Conservation (phyloP, 2,888 invertebrate genomes). For the Cosmia pyralina region DNA sequence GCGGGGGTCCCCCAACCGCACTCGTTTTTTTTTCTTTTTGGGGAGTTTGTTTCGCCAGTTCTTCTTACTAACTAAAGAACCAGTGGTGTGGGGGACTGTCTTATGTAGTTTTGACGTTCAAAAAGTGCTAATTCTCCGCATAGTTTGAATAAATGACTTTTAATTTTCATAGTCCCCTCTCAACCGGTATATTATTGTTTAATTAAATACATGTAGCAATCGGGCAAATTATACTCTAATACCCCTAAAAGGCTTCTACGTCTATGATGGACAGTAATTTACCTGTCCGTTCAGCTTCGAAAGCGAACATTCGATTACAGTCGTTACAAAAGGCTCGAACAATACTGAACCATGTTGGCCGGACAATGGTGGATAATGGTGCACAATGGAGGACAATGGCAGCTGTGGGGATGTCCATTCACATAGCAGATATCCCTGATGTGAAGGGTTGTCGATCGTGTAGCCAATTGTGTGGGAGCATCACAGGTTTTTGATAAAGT, state of each 20-base stretch:
- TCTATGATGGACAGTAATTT: slow-evolving; percentile 33
- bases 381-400: slow-evolving; percentile 25
- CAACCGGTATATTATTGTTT: too few species aligned
- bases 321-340: slow-evolving; percentile 59
- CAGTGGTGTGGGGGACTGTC: not conserved
- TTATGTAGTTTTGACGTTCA: not conserved
- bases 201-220: not conserved
- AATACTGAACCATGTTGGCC: slow-evolving; percentile 48
- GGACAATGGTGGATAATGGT: slow-evolving; percentile 59
- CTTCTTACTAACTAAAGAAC: not conserved
- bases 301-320: slow-evolving; percentile 56
- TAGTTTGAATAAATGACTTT: not conserved
- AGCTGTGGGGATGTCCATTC: slow-evolving; percentile 46
- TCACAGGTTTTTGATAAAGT: not conserved
- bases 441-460: slow-evolving; percentile 10
- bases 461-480: slow-evolving; percentile 3
- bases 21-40: not conserved
- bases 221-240: not conserved
- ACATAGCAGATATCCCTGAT: slow-evolving; percentile 13
- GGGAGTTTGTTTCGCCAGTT: not conserved
- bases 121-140: not conserved
- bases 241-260: not conserved
- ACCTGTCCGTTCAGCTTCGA: slow-evolving; percentile 25
- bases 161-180: not conserved
- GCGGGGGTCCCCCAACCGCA: not conserved